Base-by-base conservation (phyloP, 2,113 vertebrate species). In the Seriola aureovittata region DNA sequence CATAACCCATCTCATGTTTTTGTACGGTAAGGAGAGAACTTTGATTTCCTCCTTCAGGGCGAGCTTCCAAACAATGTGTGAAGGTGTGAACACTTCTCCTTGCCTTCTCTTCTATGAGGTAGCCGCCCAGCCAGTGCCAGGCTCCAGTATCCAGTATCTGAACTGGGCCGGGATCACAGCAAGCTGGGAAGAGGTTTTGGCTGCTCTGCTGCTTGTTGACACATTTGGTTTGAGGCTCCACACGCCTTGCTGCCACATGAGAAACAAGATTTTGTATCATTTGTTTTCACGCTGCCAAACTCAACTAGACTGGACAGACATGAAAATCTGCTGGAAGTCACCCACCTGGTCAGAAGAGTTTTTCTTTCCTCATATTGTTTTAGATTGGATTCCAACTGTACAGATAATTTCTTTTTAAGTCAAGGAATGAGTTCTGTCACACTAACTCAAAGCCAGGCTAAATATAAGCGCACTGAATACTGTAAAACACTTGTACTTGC, bases 101-200 rank as follows among this genome's bases (percentile, higher is more conserved):
- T 13, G 6, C 80, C 74, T 48, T 69, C 62, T 80, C 8, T 10
- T 42, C 77, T 72, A 48, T 90, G 90, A 91, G 78, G 72, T 86
- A 80, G 88, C 85, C 70, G n/a, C 60, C 79, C 25, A 62, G 46
- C 13, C 72, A 44, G 65, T 74, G 91, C 88, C 84, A 89, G 85
- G 70, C 34, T 62, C 25, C 1, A 0, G 91, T 89, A 90, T 93
- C 89, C 76, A 70, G 79, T 93, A 66, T 88, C 92, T 77, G 50
- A 85, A 72, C 81, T 82, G 86, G 83, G 83, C 68, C 0, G 2
- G 81, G 89, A 92, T 92, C 89, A 92, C 75, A 93, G 81, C 52
- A 11, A 62, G 52, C 77, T n/a, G 72, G 71, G 57, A 74, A 57
- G 67, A 62, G 72, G 55, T 54, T 85, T 86, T 91, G 86, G 89